These are phyloP conservation scores for Varanus komodoensis DNA, from an alignment of 2,113 vertebrate species.

Conservation along the genomic window DNA sequence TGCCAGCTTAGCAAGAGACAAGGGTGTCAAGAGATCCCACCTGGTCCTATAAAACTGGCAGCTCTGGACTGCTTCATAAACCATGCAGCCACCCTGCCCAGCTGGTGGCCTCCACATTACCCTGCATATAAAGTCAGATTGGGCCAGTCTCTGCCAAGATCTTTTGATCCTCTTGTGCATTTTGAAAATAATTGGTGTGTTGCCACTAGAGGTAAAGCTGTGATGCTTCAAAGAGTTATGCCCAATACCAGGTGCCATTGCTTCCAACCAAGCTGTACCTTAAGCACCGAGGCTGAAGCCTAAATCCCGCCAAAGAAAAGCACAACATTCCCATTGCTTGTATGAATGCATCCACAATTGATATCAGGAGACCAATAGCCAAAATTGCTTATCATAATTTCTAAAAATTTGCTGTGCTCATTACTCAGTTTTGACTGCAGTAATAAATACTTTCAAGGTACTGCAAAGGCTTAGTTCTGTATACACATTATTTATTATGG, in stretches of 20 bases:
- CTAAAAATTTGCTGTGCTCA: not conserved
- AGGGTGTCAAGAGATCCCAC: not conserved
- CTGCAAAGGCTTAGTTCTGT: conserved; percentile 29
- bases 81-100: not conserved
- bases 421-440: conserved; percentile 29
- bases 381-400: conserved; percentile 18
- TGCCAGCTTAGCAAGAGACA: not conserved
- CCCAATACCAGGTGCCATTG: not conserved
- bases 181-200: not conserved
- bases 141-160: not conserved
- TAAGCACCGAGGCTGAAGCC: not conserved
- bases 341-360: not conserved
- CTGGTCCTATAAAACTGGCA: not conserved
- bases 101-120: not conserved
- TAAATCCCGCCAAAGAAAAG: not conserved
- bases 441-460: conserved; percentile 38
- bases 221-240: not conserved
- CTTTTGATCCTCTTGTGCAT: not conserved
- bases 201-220: not conserved
- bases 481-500: conserved; percentile 62
- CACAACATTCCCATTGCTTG: not conserved
- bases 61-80: not conserved
- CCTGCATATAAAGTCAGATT: not conserved
- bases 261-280: not conserved
- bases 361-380: not conserved